Evolutionary conservation across 2,113 vertebrate genomes (phyloP), one percentile per base, ranked within the genome.

Genomic region (Chaetorhynchus papuensis): DNA sequence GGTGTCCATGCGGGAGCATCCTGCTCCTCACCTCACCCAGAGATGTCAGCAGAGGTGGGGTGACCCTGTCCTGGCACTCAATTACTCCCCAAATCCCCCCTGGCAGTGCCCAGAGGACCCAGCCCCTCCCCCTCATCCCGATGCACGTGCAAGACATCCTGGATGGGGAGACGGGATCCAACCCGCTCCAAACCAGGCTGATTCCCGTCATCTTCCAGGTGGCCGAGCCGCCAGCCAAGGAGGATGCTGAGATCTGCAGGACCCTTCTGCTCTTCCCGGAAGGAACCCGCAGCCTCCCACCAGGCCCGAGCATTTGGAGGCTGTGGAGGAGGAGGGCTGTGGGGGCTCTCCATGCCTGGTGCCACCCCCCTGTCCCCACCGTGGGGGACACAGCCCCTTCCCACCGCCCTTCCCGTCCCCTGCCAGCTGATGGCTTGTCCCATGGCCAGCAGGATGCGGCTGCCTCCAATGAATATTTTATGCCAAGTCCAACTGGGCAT

Each of bases 191-290:
- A 42, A 42, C 23, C 53, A n/a, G 65, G 37, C 85, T 72, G 88
- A 16, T 27, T 83, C 78, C 70, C 0, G 1, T 5, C 0, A 0
- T n/a, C 42, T 64, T 93, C 66, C 95, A 94, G 93, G 93, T 95
- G 95, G 91, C 83, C 0, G 3, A 94, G 89, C 44, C 17, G 7
- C n/a, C 94, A 71, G 94, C 91, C 89, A 91, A 83, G 92, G 69
- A 39, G 87, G 88, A 49, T 83, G 94, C 92, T 96, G 94, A 59
- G 92, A 92, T 56, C 92, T 11, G 35, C 76, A 64, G 83, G 89
- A 59, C 72, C 92, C 89, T 94, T 81, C 94, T 95, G 96, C 83
- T 92, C 42, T 7, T 66, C 64, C 90, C 39, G 52, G 93, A 92
- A 94, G 42, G 91, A 83, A 33, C n/a, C 61, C 8, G 3, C 47